Percentiles rank a stretch among this genome's conserved stretches.
These are phyloP conservation scores for Trematocara caparti DNA, from an alignment of 2,797 vertebrate species.

Conservation along the genomic window DNA sequence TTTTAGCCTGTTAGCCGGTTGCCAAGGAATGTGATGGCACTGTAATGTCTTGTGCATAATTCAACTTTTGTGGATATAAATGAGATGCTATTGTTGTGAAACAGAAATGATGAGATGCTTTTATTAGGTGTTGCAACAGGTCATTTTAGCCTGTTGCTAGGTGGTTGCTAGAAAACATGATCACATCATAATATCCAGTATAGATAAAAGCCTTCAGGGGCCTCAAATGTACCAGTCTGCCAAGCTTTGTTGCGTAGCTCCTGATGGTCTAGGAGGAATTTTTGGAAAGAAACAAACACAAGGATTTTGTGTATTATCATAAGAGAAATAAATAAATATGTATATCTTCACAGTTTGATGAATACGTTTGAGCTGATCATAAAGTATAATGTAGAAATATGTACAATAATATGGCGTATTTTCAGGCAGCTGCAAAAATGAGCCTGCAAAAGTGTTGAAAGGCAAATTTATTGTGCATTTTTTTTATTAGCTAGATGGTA, in stretches of 20 bases:
- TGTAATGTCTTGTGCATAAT: neutral
- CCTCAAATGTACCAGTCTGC: neutral
- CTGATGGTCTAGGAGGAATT: neutral
- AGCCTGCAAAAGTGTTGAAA: neutral
- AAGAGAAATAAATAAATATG: neutral
- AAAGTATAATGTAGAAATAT: neutral
- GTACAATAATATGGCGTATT: neutral
- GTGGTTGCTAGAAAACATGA: neutral
- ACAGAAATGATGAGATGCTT: neutral
- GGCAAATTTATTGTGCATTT: neutral
- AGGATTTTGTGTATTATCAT: neutral
- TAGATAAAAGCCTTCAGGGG: neutral
- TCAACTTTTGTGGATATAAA: neutral
- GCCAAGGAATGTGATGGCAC: neutral
- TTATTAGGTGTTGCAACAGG: neutral
- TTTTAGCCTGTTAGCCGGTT: neutral
- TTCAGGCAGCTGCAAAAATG: neutral
- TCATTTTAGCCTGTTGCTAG: neutral
- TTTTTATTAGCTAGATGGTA: fast-evolving
- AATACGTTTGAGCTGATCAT: neutral
- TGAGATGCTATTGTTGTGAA: neutral
- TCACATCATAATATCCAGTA: neutral
- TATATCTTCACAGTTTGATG: neutral
- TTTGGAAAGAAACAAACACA: neutral
- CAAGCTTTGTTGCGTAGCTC: neutral